Evolutionary conservation across 2,113 vertebrate species (phyloP), one percentile per base, ranked within the genome.

Genomic region (Festucalex cinctus): DNA sequence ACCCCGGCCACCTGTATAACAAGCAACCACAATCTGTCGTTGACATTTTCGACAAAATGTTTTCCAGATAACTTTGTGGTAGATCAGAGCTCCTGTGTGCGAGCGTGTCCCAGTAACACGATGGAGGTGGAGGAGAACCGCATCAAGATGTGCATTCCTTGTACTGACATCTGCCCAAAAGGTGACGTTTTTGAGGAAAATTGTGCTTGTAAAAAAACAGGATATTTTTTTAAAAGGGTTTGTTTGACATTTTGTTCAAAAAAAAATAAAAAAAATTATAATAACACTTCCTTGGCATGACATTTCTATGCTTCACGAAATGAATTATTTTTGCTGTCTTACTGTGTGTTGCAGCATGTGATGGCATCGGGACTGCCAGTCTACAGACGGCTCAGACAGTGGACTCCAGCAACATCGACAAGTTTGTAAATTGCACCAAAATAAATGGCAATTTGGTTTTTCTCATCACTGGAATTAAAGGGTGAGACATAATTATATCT

Each of bases 401-500:
- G 72, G 97, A 99, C 88, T 96, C 96, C 79, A 98, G 91, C 87
- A 99, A 99, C 90, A 98, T 99, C 3, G 97, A 98, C 92, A 97
- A 93, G 80, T 99, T 99, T 86, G 85, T 96, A 77, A 99, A 99
- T 92, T 99, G 97, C 73, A 99, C 97, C 70, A 99, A 99, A 90
- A 99, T 99, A 92, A 99, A 99, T 63, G 97, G 97, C 74, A 99
- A 99, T 87, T 89, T 99, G 71, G 95, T 98, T 79, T 99, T 99
- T 80, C 95, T 99, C 60, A 96, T 98, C 82, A 99, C 96, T 48
- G 97, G 97, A 37, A 99, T 99, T 85, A 96, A 98, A 73, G 97
- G 97, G 97, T 98, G 73, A 94, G 94, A 88, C 64, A 51, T 19
- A 16, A 19, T 49, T 49, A 3, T 51, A 51, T 8, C 48, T 51